Evolutionary conservation across 2,113 vertebrate genomes (phyloP).

Genomic region (Orientallactaga bullata): DNA sequence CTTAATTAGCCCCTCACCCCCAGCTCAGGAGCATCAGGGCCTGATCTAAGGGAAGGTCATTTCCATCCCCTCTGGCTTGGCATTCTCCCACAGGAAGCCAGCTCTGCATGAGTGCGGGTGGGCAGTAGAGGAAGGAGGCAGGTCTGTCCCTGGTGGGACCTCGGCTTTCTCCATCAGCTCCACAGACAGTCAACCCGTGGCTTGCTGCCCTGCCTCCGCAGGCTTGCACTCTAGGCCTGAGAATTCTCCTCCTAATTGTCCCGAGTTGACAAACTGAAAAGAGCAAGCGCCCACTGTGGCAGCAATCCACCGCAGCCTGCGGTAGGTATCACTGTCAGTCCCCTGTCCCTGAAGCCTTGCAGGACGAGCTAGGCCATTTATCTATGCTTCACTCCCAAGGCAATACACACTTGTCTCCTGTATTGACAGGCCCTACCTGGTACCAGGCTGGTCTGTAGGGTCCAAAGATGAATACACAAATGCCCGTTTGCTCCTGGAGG

Average conservation of each 20-base stretch:
- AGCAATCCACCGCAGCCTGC: neutral
- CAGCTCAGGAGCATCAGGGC: neutral
- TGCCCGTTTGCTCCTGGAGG: neutral
- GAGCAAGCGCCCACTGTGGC: fast-evolving
- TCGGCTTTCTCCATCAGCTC: neutral
- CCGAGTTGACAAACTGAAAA: neutral
- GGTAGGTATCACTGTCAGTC: too few species aligned
- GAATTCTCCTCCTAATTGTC: neutral
- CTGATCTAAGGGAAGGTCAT: neutral
- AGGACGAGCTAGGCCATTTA: neutral
- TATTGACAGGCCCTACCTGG: neutral
- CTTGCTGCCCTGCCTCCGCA: neutral
- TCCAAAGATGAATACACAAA: neutral
- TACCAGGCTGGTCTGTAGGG: neutral
- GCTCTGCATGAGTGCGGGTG: fast-evolving
- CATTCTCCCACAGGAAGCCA: neutral
- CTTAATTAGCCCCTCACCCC: neutral
- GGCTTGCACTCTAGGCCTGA: fast-evolving
- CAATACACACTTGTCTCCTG: neutral
- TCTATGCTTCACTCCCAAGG: neutral
- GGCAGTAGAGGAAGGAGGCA: neutral
- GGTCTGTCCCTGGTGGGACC: neutral
- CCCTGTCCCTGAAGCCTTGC: neutral
- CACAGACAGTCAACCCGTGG: neutral
- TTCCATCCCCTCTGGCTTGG: neutral